Evolutionary conservation across 2,888 invertebrate species (phyloP), one percentile per base, ranked within the genome.

Genomic region (Tachina grossa): DNA sequence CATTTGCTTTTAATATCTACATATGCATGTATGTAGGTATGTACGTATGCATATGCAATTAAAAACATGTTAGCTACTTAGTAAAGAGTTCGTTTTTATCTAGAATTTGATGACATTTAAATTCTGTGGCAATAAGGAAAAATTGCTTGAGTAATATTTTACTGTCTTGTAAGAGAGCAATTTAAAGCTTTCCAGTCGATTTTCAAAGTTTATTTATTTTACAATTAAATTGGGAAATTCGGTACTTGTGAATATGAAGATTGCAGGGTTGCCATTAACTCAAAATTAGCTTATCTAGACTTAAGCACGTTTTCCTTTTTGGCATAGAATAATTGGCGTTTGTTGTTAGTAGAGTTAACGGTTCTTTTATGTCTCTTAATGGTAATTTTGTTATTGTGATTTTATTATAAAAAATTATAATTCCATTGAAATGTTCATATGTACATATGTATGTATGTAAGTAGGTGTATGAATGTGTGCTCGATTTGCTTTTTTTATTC

Each of bases 311-410:
- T 31, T 31, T 5, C 6, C 31, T 31, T 31, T 31, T 31, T 31
- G 31, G 6, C 31, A 31, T 6, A 6, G 31, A 57, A 65, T 74
- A 65, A 22, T 63, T 55, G 39, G 41, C 57, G 49, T 66, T 57
- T 49, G 14, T 49, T 66, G 19, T 68, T 76, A 31, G 59, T 10
- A 59, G 39, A 72, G 45, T 72, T 78, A 78, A 83, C 83, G 66
- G 83, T 83, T 68, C 31, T 57, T 59, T 57, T 57, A 57, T 71
- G 65, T 19, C 6, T 65, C 51, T 81, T 51, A 55, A 22, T 74
- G 72, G 39, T 22, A 61, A 77, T 68, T 61, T 61, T 57, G 45
- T 55, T 69, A 47, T 57, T 68, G 74, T 45, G 31, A 31, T 65
- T 61, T 63, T 47, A 49, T 43, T 10, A 68, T 22, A 51, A 61